Conservation (phyloP, 2,888 invertebrate species). For the Uloborus plumipes region DNA sequence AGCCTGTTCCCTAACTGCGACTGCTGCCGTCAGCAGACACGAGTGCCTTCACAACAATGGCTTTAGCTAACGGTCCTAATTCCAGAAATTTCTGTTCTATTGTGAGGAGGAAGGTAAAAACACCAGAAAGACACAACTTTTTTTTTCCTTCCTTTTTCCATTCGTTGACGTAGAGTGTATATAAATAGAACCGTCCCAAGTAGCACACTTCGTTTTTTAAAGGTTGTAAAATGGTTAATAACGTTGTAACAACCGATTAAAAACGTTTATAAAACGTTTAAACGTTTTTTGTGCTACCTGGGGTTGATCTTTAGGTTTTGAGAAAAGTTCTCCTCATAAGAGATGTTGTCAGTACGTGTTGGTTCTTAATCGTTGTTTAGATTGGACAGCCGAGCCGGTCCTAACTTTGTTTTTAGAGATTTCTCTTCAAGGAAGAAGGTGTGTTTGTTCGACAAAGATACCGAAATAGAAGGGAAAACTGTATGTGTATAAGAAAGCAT, state of each 20-base stretch:
- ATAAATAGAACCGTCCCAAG: slow-evolving; percentile 53
- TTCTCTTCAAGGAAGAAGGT: too few species aligned
- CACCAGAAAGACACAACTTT: slow-evolving; percentile 6
- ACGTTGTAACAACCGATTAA: too few species aligned
- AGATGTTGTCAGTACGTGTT: neutral
- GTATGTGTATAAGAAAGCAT: too few species aligned
- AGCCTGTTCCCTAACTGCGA: slow-evolving; percentile 15
- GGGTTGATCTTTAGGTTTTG: neutral
- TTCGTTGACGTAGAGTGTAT: slow-evolving; percentile 17
- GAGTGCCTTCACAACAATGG: slow-evolving; percentile 44
- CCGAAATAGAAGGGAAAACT: too few species aligned
- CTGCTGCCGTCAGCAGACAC: slow-evolving; percentile 30
- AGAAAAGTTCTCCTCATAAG: neutral
- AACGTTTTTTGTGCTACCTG: too few species aligned
- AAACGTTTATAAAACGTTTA: too few species aligned
- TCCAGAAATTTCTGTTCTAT: slow-evolving; percentile 60
- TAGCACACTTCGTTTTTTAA: too few species aligned
- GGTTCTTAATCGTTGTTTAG: slow-evolving; percentile 32
- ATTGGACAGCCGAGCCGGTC: neutral
- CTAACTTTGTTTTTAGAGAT: too few species aligned
- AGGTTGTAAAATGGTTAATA: too few species aligned
- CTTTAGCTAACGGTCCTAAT: slow-evolving; percentile 42
- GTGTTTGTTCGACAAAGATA: too few species aligned
- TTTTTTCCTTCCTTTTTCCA: slow-evolving; percentile 13
- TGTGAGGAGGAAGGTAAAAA: slow-evolving; percentile 50